Conservation (phyloP, 2,888 invertebrate species). For the Calameuta pallipes region DNA sequence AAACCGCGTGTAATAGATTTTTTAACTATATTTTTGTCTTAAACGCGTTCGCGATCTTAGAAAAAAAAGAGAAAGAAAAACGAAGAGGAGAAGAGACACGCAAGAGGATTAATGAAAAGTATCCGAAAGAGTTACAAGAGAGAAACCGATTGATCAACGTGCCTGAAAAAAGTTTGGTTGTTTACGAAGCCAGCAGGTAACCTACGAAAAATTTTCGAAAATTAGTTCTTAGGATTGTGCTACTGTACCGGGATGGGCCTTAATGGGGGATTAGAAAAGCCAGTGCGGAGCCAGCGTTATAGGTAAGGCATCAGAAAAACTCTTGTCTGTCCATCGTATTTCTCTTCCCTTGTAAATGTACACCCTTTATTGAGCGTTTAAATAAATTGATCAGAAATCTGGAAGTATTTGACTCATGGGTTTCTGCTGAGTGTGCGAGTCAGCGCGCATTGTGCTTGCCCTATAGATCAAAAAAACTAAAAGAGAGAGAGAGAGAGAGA, state of each 20-base stretch:
- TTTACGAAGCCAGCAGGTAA: neutral
- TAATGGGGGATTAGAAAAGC: neutral
- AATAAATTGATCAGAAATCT: slow-evolving; percentile 64
- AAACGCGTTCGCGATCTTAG: slow-evolving; percentile 31
- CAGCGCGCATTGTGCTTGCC: neutral
- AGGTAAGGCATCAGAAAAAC: slow-evolving; percentile 56
- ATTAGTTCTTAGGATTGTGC: neutral
- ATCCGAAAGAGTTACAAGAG: neutral
- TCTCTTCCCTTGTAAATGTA: slow-evolving; percentile 61
- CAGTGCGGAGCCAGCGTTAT: slow-evolving; percentile 1
- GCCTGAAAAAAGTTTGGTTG: neutral
- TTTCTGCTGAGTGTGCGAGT: slow-evolving; percentile 42
- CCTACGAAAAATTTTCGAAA: neutral
- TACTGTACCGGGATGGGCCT: neutral
- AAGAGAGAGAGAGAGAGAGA: neutral
- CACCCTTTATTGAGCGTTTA: slow-evolving; percentile 51
- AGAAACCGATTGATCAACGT: neutral
- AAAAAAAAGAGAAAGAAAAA: slow-evolving; percentile 15
- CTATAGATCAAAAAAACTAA: neutral
- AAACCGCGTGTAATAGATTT: neutral
- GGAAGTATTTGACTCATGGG: slow-evolving; percentile 58
- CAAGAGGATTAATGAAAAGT: neutral
- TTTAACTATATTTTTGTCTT: neutral
- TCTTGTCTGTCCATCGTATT: slow-evolving; percentile 54
- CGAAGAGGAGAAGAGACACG: slow-evolving; percentile 10